A percentile compares a stretch with the other conserved stretches of the same genome.
These are phyloP conservation scores for Cephus runcator DNA, from an alignment of 2,888 invertebrate genomes.

Conservation along the genomic window DNA sequence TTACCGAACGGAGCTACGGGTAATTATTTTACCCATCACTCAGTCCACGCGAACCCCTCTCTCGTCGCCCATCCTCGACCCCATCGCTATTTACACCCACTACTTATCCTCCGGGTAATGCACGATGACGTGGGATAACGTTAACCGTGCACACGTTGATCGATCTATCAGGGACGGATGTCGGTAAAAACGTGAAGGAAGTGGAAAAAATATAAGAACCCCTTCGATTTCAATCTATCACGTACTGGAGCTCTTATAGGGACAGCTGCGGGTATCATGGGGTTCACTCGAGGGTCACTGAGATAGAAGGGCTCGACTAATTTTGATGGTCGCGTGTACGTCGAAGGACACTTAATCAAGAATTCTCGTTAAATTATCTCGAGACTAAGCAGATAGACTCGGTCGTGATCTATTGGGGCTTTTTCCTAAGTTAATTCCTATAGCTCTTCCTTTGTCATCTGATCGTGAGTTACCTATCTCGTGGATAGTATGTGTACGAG, in stretches of 20 bases:
- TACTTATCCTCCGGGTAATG: not conserved
- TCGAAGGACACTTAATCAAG: not conserved
- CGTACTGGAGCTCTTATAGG: not conserved
- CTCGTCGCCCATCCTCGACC: not conserved
- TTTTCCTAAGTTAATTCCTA: no score
- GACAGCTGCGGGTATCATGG: not conserved
- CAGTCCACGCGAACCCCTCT: slow-evolving; percentile 14
- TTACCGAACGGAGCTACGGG: slow-evolving; percentile 19
- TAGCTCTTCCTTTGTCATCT: no score
- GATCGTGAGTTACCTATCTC: no score
- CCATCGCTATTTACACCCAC: not conserved
- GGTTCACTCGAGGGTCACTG: not conserved
- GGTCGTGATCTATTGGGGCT: no score
- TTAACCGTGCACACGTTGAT: not conserved
- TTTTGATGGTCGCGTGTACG: not conserved
- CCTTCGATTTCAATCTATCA: not conserved
- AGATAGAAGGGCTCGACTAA: not conserved
- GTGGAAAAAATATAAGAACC: not conserved
- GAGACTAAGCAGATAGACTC: not conserved
- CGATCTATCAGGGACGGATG: not conserved
- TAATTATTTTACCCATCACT: slow-evolving; percentile 30
- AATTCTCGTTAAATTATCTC: not conserved
- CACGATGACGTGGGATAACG: not conserved
- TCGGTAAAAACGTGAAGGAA: not conserved
- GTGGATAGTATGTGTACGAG: no score